Evolutionary conservation across 2,888 invertebrate genomes (phyloP), one percentile per base, ranked within the genome.

Genomic region (Mesorhabditis sp.): DNA sequence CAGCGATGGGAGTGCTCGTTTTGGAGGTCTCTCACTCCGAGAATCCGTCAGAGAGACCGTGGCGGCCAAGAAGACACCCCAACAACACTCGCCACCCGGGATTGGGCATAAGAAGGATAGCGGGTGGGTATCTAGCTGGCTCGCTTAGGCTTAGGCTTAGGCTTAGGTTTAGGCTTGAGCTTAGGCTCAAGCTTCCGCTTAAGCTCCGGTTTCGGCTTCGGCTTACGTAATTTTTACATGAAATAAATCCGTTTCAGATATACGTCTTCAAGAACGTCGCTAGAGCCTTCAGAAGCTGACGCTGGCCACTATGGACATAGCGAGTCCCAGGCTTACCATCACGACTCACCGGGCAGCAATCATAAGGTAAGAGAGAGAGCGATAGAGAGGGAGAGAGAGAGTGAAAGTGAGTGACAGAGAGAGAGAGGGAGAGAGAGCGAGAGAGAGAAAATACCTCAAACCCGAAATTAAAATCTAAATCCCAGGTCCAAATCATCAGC

Each of bases 271-370:
- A 69, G 86, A 42, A 86, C 84, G 6, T 83, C 83, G 5, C 72
- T 86, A 67, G 86, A 86, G 72, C 86, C 85, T 6, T 82, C 81
- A 44, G 86, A 86, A 68, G 81, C 81, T 7, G 86, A 85, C 62
- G 75, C 79, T 3, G 63, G 63, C 7, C 15, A 7, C 6, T 7
- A 50, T 15, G n/a, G 15, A 63, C 10, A 63, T 63, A 28, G 15
- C 41, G 63, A 63, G 10, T 2, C 3, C 10, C n/a, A 15, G n/a
- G 41, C 15, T 3, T 63, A 15, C 43, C 67, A 67, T 28, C 67
- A 68, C 15, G 69, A 72, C n/a, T 13, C 13, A 1, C 74, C 74
- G 28, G 13, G 7, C 7, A 63, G 41, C 15, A 28, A 10, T 7
- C 64, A 15, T 15, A 15, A 41, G 64, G 41, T n/a, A 10, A 6